Conservation (phyloP, 2,113 vertebrate genomes). For the Hyaena hyaena region DNA sequence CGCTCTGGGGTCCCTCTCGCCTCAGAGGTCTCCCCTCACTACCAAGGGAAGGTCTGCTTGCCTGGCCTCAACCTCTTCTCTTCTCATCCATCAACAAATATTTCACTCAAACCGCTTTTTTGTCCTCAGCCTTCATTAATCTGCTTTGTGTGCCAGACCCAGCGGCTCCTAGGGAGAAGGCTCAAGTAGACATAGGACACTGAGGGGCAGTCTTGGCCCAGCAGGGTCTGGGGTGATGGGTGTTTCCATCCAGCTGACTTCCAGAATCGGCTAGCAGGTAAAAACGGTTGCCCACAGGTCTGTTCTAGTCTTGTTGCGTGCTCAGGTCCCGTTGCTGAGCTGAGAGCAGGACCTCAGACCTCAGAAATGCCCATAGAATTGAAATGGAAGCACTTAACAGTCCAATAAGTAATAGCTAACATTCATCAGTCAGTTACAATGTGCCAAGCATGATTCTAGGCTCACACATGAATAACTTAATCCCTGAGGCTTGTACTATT, state of each 20-base stretch:
- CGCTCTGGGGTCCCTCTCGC: neutral
- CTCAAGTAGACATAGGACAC: too few relatives aligned
- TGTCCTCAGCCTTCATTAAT: neutral
- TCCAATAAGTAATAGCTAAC: neutral
- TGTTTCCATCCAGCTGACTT: neutral
- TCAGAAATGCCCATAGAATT: neutral
- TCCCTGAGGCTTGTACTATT: neutral
- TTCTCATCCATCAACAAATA: neutral
- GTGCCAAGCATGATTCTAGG: neutral
- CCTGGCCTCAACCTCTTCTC: neutral
- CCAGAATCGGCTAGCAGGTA: neutral
- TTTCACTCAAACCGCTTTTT: neutral
- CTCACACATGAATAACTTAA: neutral
- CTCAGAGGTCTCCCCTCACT: neutral
- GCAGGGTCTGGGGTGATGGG: too few relatives aligned
- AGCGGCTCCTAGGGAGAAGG: neutral
- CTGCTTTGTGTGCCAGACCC: neutral
- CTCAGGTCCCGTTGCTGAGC: neutral
- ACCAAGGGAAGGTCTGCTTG: neutral
- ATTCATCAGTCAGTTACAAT: neutral
- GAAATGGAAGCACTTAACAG: neutral
- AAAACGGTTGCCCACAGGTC: neutral
- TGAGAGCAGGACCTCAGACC: neutral
- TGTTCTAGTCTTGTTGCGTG: neutral
- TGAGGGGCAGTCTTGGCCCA: neutral